Conservation (phyloP, 1,140 invertebrate species). For the Hylyphantes graminicola region DNA sequence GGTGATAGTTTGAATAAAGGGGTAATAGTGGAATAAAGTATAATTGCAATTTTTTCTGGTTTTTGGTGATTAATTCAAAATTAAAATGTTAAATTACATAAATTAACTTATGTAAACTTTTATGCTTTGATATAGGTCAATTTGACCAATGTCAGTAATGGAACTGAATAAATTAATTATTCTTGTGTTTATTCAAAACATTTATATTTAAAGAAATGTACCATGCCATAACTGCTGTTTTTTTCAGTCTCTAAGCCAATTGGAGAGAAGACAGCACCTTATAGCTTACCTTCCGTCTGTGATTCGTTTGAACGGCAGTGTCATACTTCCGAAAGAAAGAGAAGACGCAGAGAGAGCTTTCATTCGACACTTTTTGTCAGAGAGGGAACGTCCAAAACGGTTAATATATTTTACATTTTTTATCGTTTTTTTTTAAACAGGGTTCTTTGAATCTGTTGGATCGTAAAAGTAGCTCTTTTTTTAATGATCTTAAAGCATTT, state of each 20-base stretch:
- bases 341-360: constrained; percentile 94
- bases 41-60: no score
- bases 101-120: no score
- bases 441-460: background rate
- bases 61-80: no score
- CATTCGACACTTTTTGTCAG: constrained; percentile 88
- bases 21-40: no score
- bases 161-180: background rate
- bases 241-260: constrained; percentile 70
- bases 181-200: background rate
- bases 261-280: constrained; percentile 84
- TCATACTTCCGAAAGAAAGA: constrained; percentile 83
- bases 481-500: no score
- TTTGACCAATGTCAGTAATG: no score
- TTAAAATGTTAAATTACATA: no score
- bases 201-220: background rate
- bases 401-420: constrained; percentile 39
- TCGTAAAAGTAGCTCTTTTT: no score
- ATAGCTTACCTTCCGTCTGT: constrained; percentile 89
- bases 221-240: no score
- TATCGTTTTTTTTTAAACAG: background rate
- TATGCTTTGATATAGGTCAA: no score
- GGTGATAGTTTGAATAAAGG: no score
- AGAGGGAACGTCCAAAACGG: constrained; percentile 63
- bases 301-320: constrained; percentile 85